Percentiles rank a stretch among this genome's conserved stretches.
These are phyloP conservation scores for Hypocryptadius cinnamomeus DNA, from an alignment of 2,113 vertebrate genomes.

Conservation along the genomic window DNA sequence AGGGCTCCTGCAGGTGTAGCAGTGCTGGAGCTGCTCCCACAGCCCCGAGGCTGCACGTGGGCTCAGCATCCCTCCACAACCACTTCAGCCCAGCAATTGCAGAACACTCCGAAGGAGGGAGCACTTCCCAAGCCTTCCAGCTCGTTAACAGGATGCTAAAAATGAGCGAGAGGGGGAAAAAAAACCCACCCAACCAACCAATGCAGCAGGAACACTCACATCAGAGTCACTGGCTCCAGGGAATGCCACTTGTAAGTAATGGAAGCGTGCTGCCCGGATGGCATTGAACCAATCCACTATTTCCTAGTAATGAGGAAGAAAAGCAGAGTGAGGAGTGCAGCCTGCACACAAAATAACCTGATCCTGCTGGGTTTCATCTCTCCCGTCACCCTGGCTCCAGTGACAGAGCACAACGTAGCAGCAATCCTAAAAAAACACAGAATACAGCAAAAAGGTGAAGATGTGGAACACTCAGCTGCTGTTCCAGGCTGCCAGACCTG, in stretches of 20 bases:
- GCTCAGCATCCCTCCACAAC: not conserved
- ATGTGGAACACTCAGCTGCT: not conserved
- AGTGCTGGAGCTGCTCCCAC: not conserved
- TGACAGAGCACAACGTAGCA: not conserved
- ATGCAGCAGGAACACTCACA: slow-evolving; percentile 65
- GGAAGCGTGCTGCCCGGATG: slow-evolving; percentile 89
- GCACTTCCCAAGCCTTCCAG: not conserved
- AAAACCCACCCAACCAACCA: not conserved
- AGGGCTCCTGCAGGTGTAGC: rapidly evolving
- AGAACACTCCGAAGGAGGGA: not conserved
- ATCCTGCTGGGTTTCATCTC: rapidly evolving
- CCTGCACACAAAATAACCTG: not conserved
- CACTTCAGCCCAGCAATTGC: not conserved
- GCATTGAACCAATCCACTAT: slow-evolving; percentile 96
- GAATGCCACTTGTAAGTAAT: slow-evolving; percentile 95
- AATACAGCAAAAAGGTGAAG: not conserved
- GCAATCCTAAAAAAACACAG: not conserved
- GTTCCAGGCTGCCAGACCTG: rapidly evolving
- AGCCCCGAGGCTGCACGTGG: not conserved
- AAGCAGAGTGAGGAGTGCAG: not conserved
- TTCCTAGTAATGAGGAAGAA: slow-evolving; percentile 68
- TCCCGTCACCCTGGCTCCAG: not conserved
- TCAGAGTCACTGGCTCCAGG: slow-evolving; percentile 85
- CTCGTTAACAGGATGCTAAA: not conserved
- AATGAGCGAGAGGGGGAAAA: rapidly evolving